These are phyloP conservation scores for Myotis brandtii DNA, from an alignment of 2,113 vertebrate genomes.

Conservation along the genomic window DNA sequence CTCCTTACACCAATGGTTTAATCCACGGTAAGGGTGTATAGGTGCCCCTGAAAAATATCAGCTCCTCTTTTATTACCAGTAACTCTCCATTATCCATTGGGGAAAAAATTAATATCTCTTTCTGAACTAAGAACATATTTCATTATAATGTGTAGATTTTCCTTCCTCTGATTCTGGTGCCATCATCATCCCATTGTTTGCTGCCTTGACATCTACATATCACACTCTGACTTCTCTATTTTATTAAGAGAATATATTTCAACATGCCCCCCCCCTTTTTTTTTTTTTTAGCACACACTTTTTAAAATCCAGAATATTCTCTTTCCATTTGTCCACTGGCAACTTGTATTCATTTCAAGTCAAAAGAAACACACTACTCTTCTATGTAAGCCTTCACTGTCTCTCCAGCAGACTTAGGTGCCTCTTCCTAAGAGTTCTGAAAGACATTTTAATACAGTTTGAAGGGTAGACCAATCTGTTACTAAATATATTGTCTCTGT, in stretches of 20 bases:
- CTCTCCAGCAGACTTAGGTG: neutral
- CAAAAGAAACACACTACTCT: too few species aligned
- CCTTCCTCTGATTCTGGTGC: neutral
- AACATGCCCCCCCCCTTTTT: neutral
- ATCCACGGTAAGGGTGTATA: too few species aligned
- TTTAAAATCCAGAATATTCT: neutral
- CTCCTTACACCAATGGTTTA: neutral
- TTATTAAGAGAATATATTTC: neutral
- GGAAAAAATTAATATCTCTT: neutral
- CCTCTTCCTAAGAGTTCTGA: neutral
- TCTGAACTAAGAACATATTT: neutral
- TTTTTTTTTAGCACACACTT: constrained; percentile 51
- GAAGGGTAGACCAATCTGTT: neutral
- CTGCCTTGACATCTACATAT: neutral
- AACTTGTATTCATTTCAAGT: neutral
- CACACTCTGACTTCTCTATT: neutral
- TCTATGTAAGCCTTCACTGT: neutral
- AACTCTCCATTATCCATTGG: neutral
- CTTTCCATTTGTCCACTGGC: neutral
- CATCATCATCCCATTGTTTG: fast-evolving
- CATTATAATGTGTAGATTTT: neutral
- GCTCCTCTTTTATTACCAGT: neutral
- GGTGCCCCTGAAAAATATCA: neutral
- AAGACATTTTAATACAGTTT: neutral
- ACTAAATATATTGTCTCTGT: neutral